Evolutionary conservation across 2,113 vertebrate genomes (phyloP), one percentile per base, ranked within the genome.

Genomic region (Semnornis frantzii): DNA sequence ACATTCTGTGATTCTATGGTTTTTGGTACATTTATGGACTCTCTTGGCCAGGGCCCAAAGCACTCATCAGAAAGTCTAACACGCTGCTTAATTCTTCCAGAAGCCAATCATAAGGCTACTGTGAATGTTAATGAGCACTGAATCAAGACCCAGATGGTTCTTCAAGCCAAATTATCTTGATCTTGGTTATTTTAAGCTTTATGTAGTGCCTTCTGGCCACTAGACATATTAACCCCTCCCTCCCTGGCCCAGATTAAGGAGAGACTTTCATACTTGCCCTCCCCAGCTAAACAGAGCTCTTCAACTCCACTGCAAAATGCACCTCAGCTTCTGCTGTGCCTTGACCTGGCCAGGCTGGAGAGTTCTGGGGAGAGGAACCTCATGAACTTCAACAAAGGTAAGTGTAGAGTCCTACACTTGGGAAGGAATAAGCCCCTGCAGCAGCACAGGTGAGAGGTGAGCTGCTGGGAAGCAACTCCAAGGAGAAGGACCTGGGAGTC

Each of bases 101-200:
- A 94, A 96, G 77, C 93, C 92, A 94, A 93, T 94, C 88, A 74
- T 64, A 86, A 92, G 83, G 91, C 85, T 86, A 96, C 76, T 72
- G 90, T 60, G 77, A 94, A 93, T 92, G 88, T 90, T 93, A 96
- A 92, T 92, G 90, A 95, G 77, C 58, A 81, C 34, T 69, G 92
- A 93, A 91, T 89, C 74, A 87, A 91, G 68, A 82, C 92, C 85
- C 87, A 92, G 95, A 90, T 96, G 90, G 70, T 92, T 94, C 85
- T 90, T 92, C 83, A 88, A 95, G 88, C 76, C 63, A 96, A 93
- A 92, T 95, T 86, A 91, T 84, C 93, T 82, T 46, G 62, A 92
- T 94, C 89, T 92, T 82, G 62, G 66, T 88, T 96, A 95, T 95
- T 96, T 95, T 94, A 85, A 94, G 88, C 73, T 78, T 65, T 28